These are phyloP conservation scores for Himalopsyche anomala DNA, from an alignment of 2,888 invertebrate genomes.

Conservation along the genomic window DNA sequence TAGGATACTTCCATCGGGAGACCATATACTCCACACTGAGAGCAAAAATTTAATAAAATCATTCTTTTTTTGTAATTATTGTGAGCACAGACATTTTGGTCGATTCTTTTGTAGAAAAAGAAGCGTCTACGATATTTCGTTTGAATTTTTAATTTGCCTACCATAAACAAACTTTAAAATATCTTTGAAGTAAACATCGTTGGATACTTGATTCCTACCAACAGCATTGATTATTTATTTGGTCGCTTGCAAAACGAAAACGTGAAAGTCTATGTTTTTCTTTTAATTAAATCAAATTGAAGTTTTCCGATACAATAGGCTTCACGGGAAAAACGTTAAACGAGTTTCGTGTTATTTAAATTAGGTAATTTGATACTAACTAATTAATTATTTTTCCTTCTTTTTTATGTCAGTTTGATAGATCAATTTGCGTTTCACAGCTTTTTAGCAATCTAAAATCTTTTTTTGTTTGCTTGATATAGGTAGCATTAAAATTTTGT, in stretches of 20 bases:
- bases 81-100: too few species aligned
- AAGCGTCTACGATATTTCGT: neutral
- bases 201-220: neutral
- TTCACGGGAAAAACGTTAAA: neutral
- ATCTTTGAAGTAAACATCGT: neutral
- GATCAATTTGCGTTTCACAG: neutral
- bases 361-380: neutral
- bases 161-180: neutral
- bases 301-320: conserved; percentile 2
- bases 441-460: neutral
- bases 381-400: conserved; percentile 6
- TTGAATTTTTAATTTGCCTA: neutral
- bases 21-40: too few species aligned
- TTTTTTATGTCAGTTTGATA: neutral
- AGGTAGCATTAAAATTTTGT: too few species aligned
- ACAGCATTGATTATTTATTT: conserved; percentile 4
- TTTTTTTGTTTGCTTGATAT: neutral
- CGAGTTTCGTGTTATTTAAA: conserved; percentile 21
- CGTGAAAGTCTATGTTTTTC: neutral
- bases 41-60: too few species aligned
- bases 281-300: conserved; percentile 20
- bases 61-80: too few species aligned
- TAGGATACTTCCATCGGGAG: too few species aligned
- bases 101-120: too few species aligned
- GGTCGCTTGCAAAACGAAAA: neutral